Conservation (phyloP, 1,140 invertebrate species). For the Ptiloglossa arizonensis region DNA sequence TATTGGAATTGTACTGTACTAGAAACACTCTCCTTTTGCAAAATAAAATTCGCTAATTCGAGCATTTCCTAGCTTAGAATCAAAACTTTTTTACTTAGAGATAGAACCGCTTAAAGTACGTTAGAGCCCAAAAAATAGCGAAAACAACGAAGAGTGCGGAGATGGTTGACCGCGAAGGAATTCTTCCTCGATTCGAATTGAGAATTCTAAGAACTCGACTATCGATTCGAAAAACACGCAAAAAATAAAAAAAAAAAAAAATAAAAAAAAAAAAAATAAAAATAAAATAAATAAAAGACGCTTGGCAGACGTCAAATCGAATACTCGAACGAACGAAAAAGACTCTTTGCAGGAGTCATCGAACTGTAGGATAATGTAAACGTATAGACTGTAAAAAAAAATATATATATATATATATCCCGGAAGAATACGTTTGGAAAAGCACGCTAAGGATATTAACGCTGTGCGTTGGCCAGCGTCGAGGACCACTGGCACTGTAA, state of each 20-base stretch:
- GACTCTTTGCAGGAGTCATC: background rate
- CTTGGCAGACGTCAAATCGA: background rate
- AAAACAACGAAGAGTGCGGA: too few relatives aligned
- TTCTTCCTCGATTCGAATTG: too few relatives aligned
- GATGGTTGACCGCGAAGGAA: too few relatives aligned
- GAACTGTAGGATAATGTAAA: background rate
- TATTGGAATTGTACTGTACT: conserved; percentile 57
- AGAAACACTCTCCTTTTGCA: conserved; percentile 9
- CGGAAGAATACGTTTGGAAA: background rate
- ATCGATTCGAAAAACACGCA: too few relatives aligned
- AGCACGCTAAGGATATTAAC: conserved; percentile 4
- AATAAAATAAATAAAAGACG: background rate
- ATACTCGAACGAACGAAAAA: background rate
- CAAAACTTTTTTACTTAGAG: conserved; percentile 9
- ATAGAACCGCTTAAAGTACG: conserved; percentile 13
- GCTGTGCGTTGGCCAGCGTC: background rate
- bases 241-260: too few relatives aligned
- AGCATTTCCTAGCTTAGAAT: background rate
- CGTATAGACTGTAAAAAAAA: background rate
- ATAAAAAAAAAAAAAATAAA: too few relatives aligned
- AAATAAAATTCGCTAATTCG: background rate
- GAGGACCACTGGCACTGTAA: background rate
- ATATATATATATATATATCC: too few relatives aligned
- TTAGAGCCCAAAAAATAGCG: background rate
- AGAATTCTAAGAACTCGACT: background rate